Base-by-base conservation (phyloP, 2,888 invertebrate species). In the Erpobdella octoculata region DNA sequence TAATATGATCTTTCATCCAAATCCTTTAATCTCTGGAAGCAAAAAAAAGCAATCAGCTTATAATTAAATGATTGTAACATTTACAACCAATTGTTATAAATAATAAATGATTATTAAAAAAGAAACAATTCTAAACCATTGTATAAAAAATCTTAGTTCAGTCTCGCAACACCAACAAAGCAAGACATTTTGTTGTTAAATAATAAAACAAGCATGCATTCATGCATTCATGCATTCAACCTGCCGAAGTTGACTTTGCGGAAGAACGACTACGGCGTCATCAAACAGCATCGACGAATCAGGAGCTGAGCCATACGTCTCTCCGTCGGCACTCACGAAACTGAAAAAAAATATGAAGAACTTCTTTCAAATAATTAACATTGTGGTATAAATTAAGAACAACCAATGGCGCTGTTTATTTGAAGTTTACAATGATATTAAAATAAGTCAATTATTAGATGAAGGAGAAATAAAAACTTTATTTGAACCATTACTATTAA, bases 321-420 rank as follows among this genome's bases (percentile, higher is more conserved):
- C 88, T 0, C 93, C 93, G 80, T 92, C 91, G 64, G 91, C 86
- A 48, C 91, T 87, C 28, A 93, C 89, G 72, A 92, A 87, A 82
- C 93, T 91, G 83, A 72, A 84, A 85, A 36, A 25, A 18, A 36
- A n/a, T 36, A 18, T 21, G 18, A 28, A 71, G 25, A 5, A 38
- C 12, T 9, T 5, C 2, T n/a, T n/a, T n/a, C 28, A 69, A 21
- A 9, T 69, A n/a, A 53, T 8, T 25, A 28, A 21, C 21, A 25
- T 53, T 53, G 4, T 18, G 21, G 21, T 53, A 6, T 53, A 12
- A 41, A 41, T 4, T 21, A 28, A 53, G 25, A 48, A 48, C 25
- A 48, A 25, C 53, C 21, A 53, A 5, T 12, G 12, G 18, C 12
- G 8, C 1, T n/a, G 41, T 9, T 25, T 25, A 3, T n/a, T 18